Conservation (phyloP, 2,888 invertebrate species). For the Phania funesta region DNA sequence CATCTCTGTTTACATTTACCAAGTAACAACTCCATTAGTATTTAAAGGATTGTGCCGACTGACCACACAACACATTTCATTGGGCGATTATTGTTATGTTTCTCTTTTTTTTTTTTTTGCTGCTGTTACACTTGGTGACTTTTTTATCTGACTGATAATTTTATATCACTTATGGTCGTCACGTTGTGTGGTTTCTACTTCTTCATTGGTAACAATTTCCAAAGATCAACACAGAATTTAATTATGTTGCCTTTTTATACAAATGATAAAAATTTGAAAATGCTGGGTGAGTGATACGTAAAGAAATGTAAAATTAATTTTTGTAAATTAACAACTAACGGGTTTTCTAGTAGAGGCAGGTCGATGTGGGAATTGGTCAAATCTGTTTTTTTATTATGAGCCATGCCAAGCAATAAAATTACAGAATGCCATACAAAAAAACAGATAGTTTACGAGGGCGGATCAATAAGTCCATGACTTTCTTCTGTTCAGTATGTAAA, state of each 20-base stretch:
- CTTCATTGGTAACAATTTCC: not conserved
- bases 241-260: not conserved
- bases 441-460: too few relatives aligned
- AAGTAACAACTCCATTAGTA: conserved; percentile 52
- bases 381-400: too few relatives aligned
- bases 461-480: too few relatives aligned
- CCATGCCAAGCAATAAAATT: too few relatives aligned
- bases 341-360: too few relatives aligned
- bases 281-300: too few relatives aligned
- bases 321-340: too few relatives aligned
- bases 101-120: not conserved
- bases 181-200: conserved; percentile 43
- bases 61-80: conserved; percentile 20
- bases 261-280: too few relatives aligned
- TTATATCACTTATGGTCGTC: conserved; percentile 18
- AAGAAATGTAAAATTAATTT: too few relatives aligned
- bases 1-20: conserved; percentile 57
- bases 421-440: too few relatives aligned
- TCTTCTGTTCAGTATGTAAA: too few relatives aligned
- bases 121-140: conserved; percentile 11
- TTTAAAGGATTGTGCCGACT: conserved; percentile 32
- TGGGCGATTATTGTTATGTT: not conserved
- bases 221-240: not conserved
- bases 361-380: too few relatives aligned
- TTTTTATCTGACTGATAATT: conserved; percentile 33